Base-by-base conservation (phyloP, 1,140 invertebrate species). In the Drosophila orena region DNA sequence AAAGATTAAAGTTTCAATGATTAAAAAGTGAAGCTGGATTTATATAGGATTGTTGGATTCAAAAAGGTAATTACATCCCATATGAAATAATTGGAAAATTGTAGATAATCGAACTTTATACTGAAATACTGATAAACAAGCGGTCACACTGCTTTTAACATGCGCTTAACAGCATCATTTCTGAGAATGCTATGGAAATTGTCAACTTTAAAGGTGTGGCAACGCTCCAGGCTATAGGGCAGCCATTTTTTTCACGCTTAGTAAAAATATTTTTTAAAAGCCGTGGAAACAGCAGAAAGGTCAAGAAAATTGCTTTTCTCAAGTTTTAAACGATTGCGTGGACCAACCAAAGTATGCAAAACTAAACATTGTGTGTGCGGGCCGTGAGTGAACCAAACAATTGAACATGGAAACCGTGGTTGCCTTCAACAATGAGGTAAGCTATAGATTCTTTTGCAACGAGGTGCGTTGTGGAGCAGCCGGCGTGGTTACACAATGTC, bases 371-470 rank as follows among this genome's bases (percentile, higher is more conserved):
- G 88, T 73, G 75, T 44, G 79, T 77, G 72, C 58, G 66, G 70
- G 81, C 56, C 83, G 71, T 89, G 79, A 72, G 79, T 83, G 64
- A 68, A 66, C 49, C 50, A 20, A 58, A 54, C 27, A 75, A 66
- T 46, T 52, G 47, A 88, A 68, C 59, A 92, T 92, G 91, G 91
- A 92, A 71, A 91, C 86, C 60, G 91, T 92, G 38, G 90, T 85
- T 53, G 89, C 91, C 52, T 92, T 92, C 76, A 92, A 92, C 77
- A 91, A 90, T 90, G 91, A 92, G 91, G 91, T 92, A 91, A 92
- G 86, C 38, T 64, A 38, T 38, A 59, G 27, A 15, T 27, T 27
- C 8, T 38, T 50, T 58, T 46, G 59, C 46, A 42, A 62, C 30
- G 49, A 35, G 49, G 49, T 52, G 30, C 34, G 49, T 35, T 52